phyloP scores from a whole-genome alignment of 2,113 vertebrate genomes.

The Hippocampus guttulatus region DNA sequence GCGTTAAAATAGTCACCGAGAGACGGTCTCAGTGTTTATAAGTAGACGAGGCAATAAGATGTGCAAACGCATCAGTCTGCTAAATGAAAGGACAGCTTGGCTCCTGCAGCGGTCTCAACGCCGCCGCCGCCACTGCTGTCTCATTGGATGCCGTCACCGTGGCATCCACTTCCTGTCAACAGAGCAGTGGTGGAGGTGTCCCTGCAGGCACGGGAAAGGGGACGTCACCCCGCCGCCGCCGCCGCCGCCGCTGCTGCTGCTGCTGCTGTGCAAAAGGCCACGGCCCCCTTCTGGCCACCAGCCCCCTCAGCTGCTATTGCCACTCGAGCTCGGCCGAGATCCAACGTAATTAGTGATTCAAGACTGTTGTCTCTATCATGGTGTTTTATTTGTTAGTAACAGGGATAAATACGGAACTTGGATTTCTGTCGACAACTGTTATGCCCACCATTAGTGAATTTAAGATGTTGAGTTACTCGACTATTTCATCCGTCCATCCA shows the following conservation, averaged over 20 bases:
- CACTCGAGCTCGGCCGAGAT: constrained; percentile 37
- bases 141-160: constrained; percentile 60
- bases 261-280: constrained; percentile 61
- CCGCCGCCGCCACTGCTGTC: constrained; percentile 52
- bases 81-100: constrained; percentile 53
- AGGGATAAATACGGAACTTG: not conserved
- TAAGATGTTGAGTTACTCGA: no score
- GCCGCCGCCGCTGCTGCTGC: constrained; percentile 1
- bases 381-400: constrained; percentile 7
- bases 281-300: constrained; percentile 44
- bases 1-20: not conserved
- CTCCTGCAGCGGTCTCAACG: constrained; percentile 47
- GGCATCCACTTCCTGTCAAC: constrained; percentile 51
- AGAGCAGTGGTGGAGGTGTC: constrained; percentile 55
- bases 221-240: constrained; percentile 18
- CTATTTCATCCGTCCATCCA: no score
- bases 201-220: constrained; percentile 44
- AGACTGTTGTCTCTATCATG: constrained; percentile 1
- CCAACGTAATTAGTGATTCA: constrained; percentile 46
- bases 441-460: no score
- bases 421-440: not conserved
- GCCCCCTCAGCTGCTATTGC: constrained; percentile 41
- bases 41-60: constrained; percentile 30
- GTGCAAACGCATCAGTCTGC: constrained; percentile 16
- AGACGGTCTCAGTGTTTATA: constrained; percentile 39